phyloP scores from a whole-genome alignment of 2,888 invertebrate species.

The Euproctis similis region DNA sequence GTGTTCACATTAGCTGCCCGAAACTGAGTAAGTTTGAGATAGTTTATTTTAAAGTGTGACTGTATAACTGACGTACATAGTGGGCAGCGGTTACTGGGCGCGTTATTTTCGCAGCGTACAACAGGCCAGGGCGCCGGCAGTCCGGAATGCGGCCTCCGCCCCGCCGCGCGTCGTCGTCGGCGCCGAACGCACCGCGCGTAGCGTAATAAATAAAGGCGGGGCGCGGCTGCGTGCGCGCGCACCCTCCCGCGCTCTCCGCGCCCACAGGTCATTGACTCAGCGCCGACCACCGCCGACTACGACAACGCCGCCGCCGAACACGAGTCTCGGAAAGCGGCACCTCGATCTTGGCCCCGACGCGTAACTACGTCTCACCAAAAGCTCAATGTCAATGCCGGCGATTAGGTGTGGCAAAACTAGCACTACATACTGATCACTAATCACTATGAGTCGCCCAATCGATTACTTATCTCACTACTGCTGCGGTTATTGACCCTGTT shows the following conservation, averaged over 20 bases:
- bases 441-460: neutral
- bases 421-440: neutral
- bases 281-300: slow-evolving; percentile 37
- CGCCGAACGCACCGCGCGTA: slow-evolving; percentile 63
- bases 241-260: slow-evolving; percentile 67
- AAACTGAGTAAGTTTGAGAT: slow-evolving; percentile 60
- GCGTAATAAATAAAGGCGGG: slow-evolving; percentile 76
- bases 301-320: slow-evolving; percentile 39
- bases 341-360: slow-evolving; percentile 50
- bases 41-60: slow-evolving; percentile 68
- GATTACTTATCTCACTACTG: slow-evolving; percentile 28
- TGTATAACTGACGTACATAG: slow-evolving; percentile 41
- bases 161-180: slow-evolving; percentile 59
- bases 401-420: slow-evolving; percentile 28
- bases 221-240: slow-evolving; percentile 73
- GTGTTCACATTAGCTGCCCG: slow-evolving; percentile 45
- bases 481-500: slow-evolving; percentile 42
- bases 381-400: slow-evolving; percentile 67
- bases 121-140: slow-evolving; percentile 46
- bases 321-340: slow-evolving; percentile 51
- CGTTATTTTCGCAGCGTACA: slow-evolving; percentile 62
- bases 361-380: slow-evolving; percentile 27
- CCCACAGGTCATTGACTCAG: slow-evolving; percentile 69
- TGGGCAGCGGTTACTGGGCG: slow-evolving; percentile 40
- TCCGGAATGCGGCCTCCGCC: slow-evolving; percentile 67